A percentile compares a stretch with the other conserved stretches of the same genome.
Evolutionary conservation across 2,888 invertebrate species (phyloP).

Genomic region (Tenthredo livida): DNA sequence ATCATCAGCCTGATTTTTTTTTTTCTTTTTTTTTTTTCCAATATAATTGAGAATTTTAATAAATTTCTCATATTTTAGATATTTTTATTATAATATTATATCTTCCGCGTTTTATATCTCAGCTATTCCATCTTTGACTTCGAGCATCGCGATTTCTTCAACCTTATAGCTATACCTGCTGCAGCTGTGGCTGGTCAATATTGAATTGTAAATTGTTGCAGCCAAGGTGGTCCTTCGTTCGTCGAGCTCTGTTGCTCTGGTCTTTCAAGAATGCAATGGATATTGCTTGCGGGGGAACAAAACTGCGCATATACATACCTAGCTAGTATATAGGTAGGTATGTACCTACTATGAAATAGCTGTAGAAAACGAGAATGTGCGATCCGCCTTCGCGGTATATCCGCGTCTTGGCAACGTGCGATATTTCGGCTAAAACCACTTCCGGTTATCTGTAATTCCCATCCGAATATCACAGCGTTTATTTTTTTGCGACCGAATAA

Average conservation of each 20-base stretch:
- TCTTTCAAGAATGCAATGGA: constrained; percentile 35
- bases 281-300: constrained; percentile 17
- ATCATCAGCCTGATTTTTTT: no score
- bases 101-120: background rate
- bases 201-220: constrained; percentile 46
- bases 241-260: constrained; percentile 35
- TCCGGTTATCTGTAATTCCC: background rate
- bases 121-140: background rate
- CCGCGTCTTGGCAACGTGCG: background rate
- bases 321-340: background rate
- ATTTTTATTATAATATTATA: background rate
- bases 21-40: background rate
- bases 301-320: background rate
- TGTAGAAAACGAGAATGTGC: no score
- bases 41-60: no score
- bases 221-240: constrained; percentile 40
- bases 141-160: background rate
- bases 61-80: background rate
- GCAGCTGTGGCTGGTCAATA: constrained; percentile 23
- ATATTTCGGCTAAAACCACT: background rate
- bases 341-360: background rate
- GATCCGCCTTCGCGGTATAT: background rate
- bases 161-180: background rate
- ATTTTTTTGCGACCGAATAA: background rate
- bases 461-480: background rate